Base-by-base conservation (phyloP, 2,797 vertebrate species). In the Danio tinwini region DNA sequence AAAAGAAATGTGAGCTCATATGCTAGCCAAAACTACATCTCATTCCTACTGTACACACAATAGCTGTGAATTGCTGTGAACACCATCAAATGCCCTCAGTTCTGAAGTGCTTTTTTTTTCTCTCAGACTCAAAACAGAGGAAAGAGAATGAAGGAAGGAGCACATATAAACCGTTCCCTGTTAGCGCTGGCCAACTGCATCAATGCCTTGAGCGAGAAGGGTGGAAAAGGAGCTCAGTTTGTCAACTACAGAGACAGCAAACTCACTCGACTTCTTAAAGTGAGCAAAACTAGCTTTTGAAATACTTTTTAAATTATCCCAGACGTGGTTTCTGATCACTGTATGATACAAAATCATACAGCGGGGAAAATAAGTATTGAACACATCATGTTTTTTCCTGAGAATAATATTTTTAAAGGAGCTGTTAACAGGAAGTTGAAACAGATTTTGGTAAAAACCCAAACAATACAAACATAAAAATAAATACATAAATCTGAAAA, bases 171-270 rank as follows among this genome's bases (percentile, higher is more conserved):
- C 89, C 94, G 96, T 59, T 98, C 96, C 0, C 93, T 98, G 68
- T 90, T 98, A 88, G 97, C 97, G 1, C 91, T 98, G 88, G 97
- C 96, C 50, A 98, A 98, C 92, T 98, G 97, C 90, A 98, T 98
- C 89, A 97, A 97, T 0, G 96, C 97, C 0, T 93, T 98, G 84
- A 98, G 97, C 0, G 94, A 96, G 83, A 93, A 89, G 84, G 91
- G 91, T 0, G 86, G 91, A 17, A 92, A 88, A 88, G 96, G 68
- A 13, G 47, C 77, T 63, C 77, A 96, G 81, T 97, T 97, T 16
- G 87, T 98, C 90, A 98, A 98, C 92, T 98, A 97, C 45, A 90
- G 96, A 0, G 97, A 98, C 94, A 98, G 97, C 94, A 98, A 98
- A 88, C 91, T 98, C 86, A 98, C 97, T 1, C 93, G 96, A 13